These are phyloP conservation scores for Sminthopsis crassicaudata DNA, from an alignment of 2,113 vertebrate species.

Conservation along the genomic window DNA sequence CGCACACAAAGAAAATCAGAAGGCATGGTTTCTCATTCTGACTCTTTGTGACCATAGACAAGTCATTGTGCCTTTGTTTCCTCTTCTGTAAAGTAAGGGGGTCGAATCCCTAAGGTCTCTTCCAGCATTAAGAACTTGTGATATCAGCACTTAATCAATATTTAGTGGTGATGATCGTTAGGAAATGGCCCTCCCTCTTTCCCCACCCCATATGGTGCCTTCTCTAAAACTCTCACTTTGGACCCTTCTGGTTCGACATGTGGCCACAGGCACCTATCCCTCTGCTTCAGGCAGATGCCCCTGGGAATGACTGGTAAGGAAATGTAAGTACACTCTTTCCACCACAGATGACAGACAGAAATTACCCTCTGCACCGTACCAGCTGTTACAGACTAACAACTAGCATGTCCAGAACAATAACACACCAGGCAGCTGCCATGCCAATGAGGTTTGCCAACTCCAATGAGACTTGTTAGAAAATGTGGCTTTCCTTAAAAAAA, in stretches of 20 bases:
- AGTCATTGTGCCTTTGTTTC: background rate
- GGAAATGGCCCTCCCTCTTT: background rate
- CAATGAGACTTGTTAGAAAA: background rate
- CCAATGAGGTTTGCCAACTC: background rate
- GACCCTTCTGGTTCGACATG: background rate
- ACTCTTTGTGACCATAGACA: background rate
- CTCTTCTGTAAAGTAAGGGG: background rate
- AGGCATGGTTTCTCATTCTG: background rate
- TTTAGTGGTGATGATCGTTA: background rate
- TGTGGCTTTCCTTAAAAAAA: background rate
- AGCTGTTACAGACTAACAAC: slow-evolving; percentile 71
- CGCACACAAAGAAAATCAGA: background rate
- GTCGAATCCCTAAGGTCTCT: background rate
- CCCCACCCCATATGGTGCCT: background rate
- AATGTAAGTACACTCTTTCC: background rate
- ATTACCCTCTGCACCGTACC: slow-evolving; percentile 71
- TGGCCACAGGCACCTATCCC: background rate
- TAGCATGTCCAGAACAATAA: slow-evolving; percentile 7
- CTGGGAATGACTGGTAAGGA: background rate
- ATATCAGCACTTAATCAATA: background rate
- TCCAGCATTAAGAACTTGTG: background rate
- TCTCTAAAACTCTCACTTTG: background rate
- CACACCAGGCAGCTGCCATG: background rate
- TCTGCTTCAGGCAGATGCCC: background rate
- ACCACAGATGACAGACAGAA: slow-evolving; percentile 52